Evolutionary conservation across 92 coral and sea anemone species (phyloP).

Genomic region (Pocillopora grandis): DNA sequence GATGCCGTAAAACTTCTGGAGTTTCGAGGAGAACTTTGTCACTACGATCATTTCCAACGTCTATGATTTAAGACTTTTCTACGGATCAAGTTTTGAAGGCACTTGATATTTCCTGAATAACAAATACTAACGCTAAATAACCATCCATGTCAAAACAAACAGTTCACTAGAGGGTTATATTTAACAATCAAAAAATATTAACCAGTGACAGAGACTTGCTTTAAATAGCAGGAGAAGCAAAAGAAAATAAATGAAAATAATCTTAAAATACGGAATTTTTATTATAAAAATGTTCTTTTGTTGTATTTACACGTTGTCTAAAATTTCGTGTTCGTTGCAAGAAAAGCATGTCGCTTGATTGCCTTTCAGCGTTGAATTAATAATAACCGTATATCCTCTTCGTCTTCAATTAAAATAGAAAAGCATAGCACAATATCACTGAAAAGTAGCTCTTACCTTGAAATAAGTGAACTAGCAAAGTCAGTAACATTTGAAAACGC

Average conservation of each 20-base stretch:
- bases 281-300: too few species aligned
- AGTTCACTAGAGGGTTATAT: neutral
- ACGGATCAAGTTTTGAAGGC: neutral
- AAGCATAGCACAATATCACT: neutral
- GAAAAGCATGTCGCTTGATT: too few species aligned
- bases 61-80: neutral
- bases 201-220: too few species aligned
- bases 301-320: too few species aligned
- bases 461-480: neutral
- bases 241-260: too few species aligned
- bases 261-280: too few species aligned
- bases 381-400: neutral
- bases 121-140: neutral
- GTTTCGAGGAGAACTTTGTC: neutral
- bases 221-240: too few species aligned
- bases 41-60: neutral
- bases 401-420: neutral
- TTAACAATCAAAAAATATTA: neutral
- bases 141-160: neutral
- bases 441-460: conserved; percentile 4
- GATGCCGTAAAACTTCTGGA: neutral
- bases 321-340: too few species aligned
- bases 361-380: neutral
- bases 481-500: neutral
- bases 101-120: neutral